phyloP scores from a whole-genome alignment of 1,140 invertebrate species.

The Stenopsyche tienmushanensis region DNA sequence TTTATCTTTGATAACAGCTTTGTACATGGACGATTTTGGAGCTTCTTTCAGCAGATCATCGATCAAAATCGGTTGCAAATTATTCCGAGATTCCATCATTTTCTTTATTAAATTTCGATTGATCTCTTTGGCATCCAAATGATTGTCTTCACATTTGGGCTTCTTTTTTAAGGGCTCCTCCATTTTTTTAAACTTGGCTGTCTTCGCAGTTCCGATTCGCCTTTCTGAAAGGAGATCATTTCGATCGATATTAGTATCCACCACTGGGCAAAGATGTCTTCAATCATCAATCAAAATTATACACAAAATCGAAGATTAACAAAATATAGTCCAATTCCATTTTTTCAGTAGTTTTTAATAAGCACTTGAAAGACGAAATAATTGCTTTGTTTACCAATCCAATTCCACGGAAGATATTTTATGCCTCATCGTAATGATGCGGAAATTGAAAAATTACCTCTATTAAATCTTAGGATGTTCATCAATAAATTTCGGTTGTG shows the following conservation, averaged over 20 bases:
- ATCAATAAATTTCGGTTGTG: no score
- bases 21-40: conserved; percentile 59
- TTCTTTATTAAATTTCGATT: not conserved
- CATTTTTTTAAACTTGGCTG: conserved; percentile 16
- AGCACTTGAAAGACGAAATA: no score
- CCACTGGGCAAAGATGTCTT: not conserved
- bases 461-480: no score
- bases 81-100: conserved; percentile 6
- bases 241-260: conserved; percentile 9
- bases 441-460: no score
- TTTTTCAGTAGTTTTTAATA: no score
- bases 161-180: conserved; percentile 22
- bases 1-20: conserved; percentile 60
- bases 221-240: conserved; percentile 29
- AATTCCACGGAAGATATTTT: no score
- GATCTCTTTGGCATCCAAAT: conserved; percentile 7
- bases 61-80: conserved; percentile 27
- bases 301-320: not conserved
- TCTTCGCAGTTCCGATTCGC: conserved; percentile 6
- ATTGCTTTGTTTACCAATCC: no score
- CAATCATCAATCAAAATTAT: not conserved
- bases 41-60: conserved; percentile 39
- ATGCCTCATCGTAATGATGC: no score
- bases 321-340: no score
- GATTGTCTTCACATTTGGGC: conserved; percentile 15